phyloP scores from a whole-genome alignment of 2,888 invertebrate species.

The Melanostoma scalare region DNA sequence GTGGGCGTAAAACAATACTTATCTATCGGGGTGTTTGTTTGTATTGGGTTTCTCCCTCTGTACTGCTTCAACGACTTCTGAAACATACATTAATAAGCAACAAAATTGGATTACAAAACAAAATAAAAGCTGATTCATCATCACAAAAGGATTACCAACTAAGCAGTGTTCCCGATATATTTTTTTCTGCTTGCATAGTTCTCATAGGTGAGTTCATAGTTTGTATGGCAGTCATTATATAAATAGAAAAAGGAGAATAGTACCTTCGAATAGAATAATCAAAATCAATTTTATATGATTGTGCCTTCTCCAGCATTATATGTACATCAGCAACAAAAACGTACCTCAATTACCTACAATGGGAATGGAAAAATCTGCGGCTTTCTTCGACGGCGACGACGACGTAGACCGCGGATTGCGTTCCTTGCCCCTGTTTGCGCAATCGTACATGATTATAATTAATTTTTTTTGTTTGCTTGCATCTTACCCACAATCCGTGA shows the following conservation, averaged over 20 bases:
- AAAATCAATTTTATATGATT: slow-evolving; percentile 36
- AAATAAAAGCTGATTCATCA: slow-evolving; percentile 13
- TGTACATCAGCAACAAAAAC: no score
- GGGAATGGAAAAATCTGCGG: slow-evolving; percentile 45
- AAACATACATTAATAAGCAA: slow-evolving; percentile 12
- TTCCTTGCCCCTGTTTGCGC: slow-evolving; percentile 63
- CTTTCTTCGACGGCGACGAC: slow-evolving; percentile 41
- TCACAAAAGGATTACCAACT: slow-evolving; percentile 64
- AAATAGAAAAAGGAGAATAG: background rate
- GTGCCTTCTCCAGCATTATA: background rate
- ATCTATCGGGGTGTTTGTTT: background rate
- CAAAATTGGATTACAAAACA: background rate
- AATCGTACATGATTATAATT: slow-evolving; percentile 52
- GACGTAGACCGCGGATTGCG: slow-evolving; percentile 47
- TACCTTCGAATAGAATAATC: slow-evolving; percentile 2
- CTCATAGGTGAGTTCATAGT: slow-evolving; percentile 53
- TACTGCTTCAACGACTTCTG: background rate
- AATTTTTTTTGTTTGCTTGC: slow-evolving; percentile 13
- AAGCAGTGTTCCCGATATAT: slow-evolving; percentile 35
- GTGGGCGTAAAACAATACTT: slow-evolving; percentile 31
- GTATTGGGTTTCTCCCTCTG: background rate
- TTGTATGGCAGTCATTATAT: slow-evolving; percentile 3
- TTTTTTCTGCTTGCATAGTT: slow-evolving; percentile 36
- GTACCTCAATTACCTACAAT: background rate
- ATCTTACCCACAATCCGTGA: slow-evolving; percentile 1